Conservation (phyloP, 2,113 vertebrate genomes). For the Herpetotheres cachinnans region DNA sequence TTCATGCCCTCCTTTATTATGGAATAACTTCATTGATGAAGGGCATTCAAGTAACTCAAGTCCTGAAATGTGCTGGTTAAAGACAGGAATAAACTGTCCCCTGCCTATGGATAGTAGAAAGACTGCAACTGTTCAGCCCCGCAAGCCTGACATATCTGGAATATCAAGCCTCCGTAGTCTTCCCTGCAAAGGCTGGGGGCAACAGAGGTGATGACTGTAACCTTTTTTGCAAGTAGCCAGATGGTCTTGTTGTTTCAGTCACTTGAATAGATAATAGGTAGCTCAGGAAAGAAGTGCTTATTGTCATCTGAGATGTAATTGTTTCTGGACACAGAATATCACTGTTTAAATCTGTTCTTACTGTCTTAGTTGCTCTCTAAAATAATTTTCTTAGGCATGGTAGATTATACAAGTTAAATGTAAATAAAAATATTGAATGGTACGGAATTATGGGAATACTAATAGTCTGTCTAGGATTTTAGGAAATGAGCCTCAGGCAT, state of each 20-base stretch:
- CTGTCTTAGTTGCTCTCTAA: background rate
- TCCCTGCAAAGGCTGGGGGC: background rate
- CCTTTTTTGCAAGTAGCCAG: constrained; percentile 14
- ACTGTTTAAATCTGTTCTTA: background rate
- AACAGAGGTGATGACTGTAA: constrained; percentile 12
- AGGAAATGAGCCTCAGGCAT: background rate
- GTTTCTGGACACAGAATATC: background rate
- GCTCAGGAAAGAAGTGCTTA: background rate
- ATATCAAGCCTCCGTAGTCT: background rate
- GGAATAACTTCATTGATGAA: background rate
- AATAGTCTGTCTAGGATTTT: background rate
- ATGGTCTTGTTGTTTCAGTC: constrained; percentile 34
- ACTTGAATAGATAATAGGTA: constrained; percentile 4
- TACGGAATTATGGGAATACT: background rate
- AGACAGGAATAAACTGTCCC: background rate
- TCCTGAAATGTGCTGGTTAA: background rate
- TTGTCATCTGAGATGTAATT: background rate
- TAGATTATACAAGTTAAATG: background rate
- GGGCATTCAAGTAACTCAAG: background rate
- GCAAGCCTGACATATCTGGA: background rate
- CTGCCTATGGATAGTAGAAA: background rate
- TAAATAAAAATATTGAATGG: background rate
- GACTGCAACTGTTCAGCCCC: background rate
- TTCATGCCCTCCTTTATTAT: background rate
- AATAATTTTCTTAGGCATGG: background rate